Base-by-base conservation (phyloP, 2,888 invertebrate genomes). In the Eupithecia vulgata region DNA sequence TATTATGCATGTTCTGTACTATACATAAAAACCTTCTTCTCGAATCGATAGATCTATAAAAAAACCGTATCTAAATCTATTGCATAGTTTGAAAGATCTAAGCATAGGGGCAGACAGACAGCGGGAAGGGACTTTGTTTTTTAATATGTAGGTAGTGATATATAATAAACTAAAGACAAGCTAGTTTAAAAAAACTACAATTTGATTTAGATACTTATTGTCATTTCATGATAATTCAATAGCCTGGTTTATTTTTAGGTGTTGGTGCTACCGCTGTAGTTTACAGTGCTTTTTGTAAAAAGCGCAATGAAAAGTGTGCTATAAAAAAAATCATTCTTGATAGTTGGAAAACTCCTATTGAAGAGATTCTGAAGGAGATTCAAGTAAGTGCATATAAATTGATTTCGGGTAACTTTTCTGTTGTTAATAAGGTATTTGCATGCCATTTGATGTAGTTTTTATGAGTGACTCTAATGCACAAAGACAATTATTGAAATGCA, bases 261-360 rank as follows among this genome's bases (percentile, higher is more conserved):
- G 97, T 98, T 81, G 99, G 99, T 71, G 99, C 99, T 68, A 99
- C 99, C 15, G 99, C 99, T 10, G 97, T 98, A 70, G 99, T 99
- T 15, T 98, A 99, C 90, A 97, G 97, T 76, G 99, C 99, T 1
- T 95, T 96, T 80, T 99, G 99, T 90, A 96, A 97, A 85, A 97
- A 99, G 12, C 95, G 98, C 62, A 96, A 96, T 85, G 99, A 99
- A 91, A 98, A 97, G 95, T 99, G 99, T 95, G 99, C 99, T 87
- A 99, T 99, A 84, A 99, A 99, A 92, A 96, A 98, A 86, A 99
- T 99, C 87, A 99, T 99, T 91, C 95, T 99, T 88, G 99, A 99
- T 92, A 99, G 99, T 96, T 99, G 99, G 97, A 99, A 99, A 90
- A 99, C 99, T n/a, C 98, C 98, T 73, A 99, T 99, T 97, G 99